phyloP scores from a whole-genome alignment of 2,113 vertebrate species.

The Semnornis frantzii region DNA sequence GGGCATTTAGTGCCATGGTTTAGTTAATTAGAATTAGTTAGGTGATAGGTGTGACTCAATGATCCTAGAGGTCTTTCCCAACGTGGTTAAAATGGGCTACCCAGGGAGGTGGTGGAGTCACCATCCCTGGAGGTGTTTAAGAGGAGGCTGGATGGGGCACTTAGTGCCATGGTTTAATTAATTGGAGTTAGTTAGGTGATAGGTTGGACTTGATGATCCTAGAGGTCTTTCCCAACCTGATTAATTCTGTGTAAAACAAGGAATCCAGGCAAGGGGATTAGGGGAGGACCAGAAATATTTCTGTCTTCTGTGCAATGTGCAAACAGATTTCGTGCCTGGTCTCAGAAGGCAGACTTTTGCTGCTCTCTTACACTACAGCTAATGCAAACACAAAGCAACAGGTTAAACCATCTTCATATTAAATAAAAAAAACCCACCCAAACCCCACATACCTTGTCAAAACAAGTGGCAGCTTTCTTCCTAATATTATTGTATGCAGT shows the following conservation, averaged over 20 bases:
- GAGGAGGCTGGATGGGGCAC: too few species aligned
- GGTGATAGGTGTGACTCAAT: too few species aligned
- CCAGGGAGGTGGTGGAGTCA: too few species aligned
- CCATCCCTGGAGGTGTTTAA: too few species aligned
- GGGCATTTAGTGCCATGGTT: too few species aligned
- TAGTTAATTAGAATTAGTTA: too few species aligned
- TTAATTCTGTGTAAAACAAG: not conserved
- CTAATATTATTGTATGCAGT: constrained; percentile 16
- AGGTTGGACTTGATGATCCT: too few species aligned
- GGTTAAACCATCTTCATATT: constrained; percentile 29
- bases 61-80: too few species aligned
- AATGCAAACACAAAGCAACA: constrained; percentile 34
- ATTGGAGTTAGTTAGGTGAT: too few species aligned
- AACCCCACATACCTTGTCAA: constrained; percentile 14
- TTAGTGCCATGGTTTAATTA: too few species aligned
- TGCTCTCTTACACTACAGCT: not conserved
- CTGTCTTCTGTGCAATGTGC: not conserved
- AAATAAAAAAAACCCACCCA: not conserved
- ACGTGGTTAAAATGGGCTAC: too few species aligned
- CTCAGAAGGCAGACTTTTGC: not conserved
- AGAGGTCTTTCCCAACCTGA: too few species aligned
- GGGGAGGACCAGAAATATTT: not conserved
- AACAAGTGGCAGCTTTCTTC: constrained; percentile 34
- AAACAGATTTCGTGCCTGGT: constrained; percentile 18
- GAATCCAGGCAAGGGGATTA: not conserved